Percentiles rank a stretch among this genome's conserved stretches.
These are phyloP conservation scores for Doris montereyensis DNA, from an alignment of 2,888 invertebrate genomes.

Conservation along the genomic window DNA sequence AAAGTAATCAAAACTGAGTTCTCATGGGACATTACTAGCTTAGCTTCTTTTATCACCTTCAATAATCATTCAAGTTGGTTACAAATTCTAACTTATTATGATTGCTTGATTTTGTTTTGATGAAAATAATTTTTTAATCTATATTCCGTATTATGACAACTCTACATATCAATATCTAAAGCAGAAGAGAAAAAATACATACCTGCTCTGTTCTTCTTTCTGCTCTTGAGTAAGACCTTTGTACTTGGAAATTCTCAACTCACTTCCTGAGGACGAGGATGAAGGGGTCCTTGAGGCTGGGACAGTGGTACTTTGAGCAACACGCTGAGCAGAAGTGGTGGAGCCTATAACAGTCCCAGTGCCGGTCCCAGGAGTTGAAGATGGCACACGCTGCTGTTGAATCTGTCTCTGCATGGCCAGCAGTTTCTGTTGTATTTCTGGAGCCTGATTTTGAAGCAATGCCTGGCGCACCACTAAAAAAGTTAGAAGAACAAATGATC, in stretches of 20 bases:
- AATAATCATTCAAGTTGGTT: too few relatives aligned
- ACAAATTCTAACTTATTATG: too few relatives aligned
- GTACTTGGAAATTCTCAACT: constrained; percentile 47
- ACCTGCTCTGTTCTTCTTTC: constrained; percentile 71
- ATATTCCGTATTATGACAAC: too few relatives aligned
- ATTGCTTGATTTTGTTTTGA: too few relatives aligned
- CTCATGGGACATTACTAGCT: too few relatives aligned
- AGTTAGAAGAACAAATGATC: too few relatives aligned
- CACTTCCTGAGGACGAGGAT: constrained; percentile 58
- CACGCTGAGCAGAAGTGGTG: background rate
- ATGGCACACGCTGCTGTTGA: constrained; percentile 50
- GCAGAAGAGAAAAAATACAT: constrained; percentile 5
- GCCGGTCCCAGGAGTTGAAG: constrained; percentile 24
- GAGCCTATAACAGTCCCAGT: constrained; percentile 18
- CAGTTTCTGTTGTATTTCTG: constrained; percentile 93
- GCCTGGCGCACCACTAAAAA: constrained; percentile 95
- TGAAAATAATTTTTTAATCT: too few relatives aligned
- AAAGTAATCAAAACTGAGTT: too few relatives aligned
- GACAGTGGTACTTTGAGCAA: background rate
- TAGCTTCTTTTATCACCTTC: too few relatives aligned
- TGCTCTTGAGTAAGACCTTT: constrained; percentile 67
- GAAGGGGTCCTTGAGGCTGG: too few relatives aligned
- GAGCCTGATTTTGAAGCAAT: constrained; percentile 90
- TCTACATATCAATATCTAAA: background rate
- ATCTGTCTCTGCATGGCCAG: constrained; percentile 85